Conservation (phyloP, 2,797 vertebrate genomes). For the Champsocephalus gunnari region DNA sequence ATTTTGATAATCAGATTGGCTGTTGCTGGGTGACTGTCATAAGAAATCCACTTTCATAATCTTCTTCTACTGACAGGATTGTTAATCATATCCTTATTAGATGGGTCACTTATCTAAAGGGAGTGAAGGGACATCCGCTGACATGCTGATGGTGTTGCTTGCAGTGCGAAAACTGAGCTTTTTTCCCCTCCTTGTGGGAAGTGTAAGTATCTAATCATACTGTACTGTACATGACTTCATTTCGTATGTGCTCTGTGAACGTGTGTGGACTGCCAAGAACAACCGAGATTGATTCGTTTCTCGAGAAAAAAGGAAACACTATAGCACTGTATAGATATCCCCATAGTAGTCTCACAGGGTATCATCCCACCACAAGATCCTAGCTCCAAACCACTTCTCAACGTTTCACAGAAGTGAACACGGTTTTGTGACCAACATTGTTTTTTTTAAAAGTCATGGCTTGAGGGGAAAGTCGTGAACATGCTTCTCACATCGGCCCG, state of each 20-base stretch:
- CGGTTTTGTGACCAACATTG: slow-evolving; percentile 41
- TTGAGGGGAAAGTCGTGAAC: slow-evolving; percentile 59
- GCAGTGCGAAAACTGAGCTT: slow-evolving; percentile 36
- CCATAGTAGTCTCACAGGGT: neutral
- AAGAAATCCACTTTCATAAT: slow-evolving; percentile 1
- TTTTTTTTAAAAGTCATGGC: slow-evolving; percentile 42
- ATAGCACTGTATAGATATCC: neutral
- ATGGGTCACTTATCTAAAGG: slow-evolving; percentile 29
- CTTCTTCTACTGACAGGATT: neutral
- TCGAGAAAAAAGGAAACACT: neutral
- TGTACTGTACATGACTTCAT: neutral
- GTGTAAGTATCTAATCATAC: slow-evolving; percentile 27
- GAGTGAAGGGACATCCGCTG: slow-evolving; percentile 43
- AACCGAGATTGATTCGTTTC: neutral
- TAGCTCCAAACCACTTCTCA: slow-evolving; percentile 29
- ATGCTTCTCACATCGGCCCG: slow-evolving; percentile 46
- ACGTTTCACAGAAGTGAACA: slow-evolving; percentile 45
- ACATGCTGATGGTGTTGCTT: slow-evolving; percentile 53
- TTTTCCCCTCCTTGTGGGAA: slow-evolving; percentile 50
- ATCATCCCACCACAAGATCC: slow-evolving; percentile 17
- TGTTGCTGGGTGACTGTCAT: neutral
- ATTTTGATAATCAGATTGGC: neutral
- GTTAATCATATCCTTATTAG: slow-evolving; percentile 13
- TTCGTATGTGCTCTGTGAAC: slow-evolving; percentile 6
- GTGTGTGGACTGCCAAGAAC: slow-evolving; percentile 4